Base-by-base conservation (phyloP, 1,140 invertebrate species). In the Hypothenemus hampei region DNA sequence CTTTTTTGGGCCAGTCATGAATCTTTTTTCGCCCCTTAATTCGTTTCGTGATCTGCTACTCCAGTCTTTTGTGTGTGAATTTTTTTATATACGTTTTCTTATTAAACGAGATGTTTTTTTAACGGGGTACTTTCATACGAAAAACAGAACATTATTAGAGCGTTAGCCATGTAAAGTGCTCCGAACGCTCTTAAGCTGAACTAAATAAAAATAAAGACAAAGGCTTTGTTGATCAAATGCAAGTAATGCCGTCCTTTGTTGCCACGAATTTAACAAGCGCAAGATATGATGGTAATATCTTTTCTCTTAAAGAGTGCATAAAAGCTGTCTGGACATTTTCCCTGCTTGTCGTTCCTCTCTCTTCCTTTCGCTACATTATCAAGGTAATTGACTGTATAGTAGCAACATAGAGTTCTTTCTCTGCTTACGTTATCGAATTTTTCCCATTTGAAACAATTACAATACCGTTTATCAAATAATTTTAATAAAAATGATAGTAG, bases 241-340 rank as follows among this genome's bases (percentile, higher is more conserved):
- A 41, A 51, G 48, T 51, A 51, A 51, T 40, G 48, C 26, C 48
- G 41, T 51, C 48, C 48, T 51, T 51, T 51, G 48, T 51, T 51
- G 23, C 48, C 48, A 37, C 31, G 36, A 51, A 51, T 51, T 51
- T 51, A 51, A 51, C 48, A 51, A 51, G 48, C 48, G 36, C 40
- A 51, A 51, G 48, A 51, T 51, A 51, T 51, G 36, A 37, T 37
- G 48, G 48, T 51, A 51, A 51, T 51, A 51, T 51, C 48, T 51
- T 51, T 40, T 51, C 48, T 51, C 48, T 36, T 51, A 51, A 51
- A 51, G 48, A 23, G 36, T 51, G 48, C 48, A 51, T 51, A 51
- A 51, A 51, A 51, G 48, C 48, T 51, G 48, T 51, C 48, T 51
- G 48, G 48, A 40, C 48, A 16, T 51, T 51, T 51, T 51, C 48